These are phyloP conservation scores for Ischnus inquisitorius DNA, from an alignment of 2,888 invertebrate species.

Conservation along the genomic window DNA sequence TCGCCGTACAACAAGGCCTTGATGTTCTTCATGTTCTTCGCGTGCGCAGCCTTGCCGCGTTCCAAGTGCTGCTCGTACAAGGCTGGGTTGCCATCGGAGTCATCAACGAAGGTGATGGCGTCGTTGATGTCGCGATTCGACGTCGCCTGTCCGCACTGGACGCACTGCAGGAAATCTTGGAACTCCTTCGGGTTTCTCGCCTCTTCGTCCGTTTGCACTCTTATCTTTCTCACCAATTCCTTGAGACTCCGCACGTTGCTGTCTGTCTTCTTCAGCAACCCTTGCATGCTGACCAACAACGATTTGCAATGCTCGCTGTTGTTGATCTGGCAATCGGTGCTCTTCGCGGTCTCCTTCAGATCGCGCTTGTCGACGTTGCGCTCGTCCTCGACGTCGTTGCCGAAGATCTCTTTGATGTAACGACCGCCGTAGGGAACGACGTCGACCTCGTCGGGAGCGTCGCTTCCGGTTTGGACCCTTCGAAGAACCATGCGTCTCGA, in stretches of 20 bases:
- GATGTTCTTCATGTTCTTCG: constrained; percentile 39
- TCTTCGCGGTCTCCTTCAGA: constrained; percentile 27
- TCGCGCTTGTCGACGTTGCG: constrained; percentile 38
- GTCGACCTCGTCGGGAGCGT: constrained; percentile 31
- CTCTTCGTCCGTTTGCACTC: constrained; percentile 2
- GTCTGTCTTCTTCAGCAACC: constrained; percentile 36
- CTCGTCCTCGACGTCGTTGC: not conserved
- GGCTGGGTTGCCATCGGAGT: constrained; percentile 23
- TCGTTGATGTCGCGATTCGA: not conserved
- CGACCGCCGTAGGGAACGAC: not conserved
- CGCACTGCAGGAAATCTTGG: constrained; percentile 68
- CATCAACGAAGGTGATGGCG: constrained; percentile 15
- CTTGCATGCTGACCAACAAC: constrained; percentile 59
- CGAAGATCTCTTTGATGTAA: constrained; percentile 4
- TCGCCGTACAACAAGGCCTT: constrained; percentile 22
- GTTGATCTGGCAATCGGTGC: constrained; percentile 61
- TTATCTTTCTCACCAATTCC: constrained; percentile 46
- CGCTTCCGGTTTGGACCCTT: constrained; percentile 23
- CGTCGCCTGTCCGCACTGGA: constrained; percentile 70
- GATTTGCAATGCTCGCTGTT: constrained; percentile 65
- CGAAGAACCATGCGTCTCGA: not conserved
- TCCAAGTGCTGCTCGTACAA: constrained; percentile 57
- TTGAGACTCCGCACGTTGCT: constrained; percentile 48
- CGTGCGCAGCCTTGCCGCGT: constrained; percentile 43
- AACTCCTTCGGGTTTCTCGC: constrained; percentile 19